Evolutionary conservation across 1,140 invertebrate genomes (phyloP).

Genomic region (Pteromalus puparum): DNA sequence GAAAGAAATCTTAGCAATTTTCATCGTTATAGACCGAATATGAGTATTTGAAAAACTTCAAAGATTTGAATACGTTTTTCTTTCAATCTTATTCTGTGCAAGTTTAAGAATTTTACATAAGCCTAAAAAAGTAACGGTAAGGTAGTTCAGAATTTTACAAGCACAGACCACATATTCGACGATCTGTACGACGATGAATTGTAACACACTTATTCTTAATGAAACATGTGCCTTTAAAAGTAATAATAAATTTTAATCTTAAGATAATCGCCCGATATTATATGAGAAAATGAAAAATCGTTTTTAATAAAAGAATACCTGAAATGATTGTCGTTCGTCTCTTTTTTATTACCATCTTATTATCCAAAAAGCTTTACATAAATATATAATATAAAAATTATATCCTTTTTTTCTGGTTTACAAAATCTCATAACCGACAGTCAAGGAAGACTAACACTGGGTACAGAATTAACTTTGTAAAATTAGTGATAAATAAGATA

Average conservation of each 20-base stretch:
- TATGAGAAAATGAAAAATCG: constrained; percentile 70
- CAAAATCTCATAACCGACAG: constrained; percentile 29
- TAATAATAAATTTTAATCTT: constrained; percentile 73
- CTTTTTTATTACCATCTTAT: constrained; percentile 33
- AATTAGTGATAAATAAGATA: constrained; percentile 49
- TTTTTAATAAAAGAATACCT: constrained; percentile 70
- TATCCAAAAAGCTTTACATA: constrained; percentile 44
- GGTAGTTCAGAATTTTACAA: constrained; percentile 37
- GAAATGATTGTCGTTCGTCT: constrained; percentile 38
- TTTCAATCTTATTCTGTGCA: constrained; percentile 38
- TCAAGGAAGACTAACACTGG: constrained; percentile 44
- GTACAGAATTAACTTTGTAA: constrained; percentile 42
- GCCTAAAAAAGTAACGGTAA: constrained; percentile 29
- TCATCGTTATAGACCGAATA: constrained; percentile 32
- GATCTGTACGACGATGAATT: constrained; percentile 43
- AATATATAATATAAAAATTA: constrained; percentile 54
- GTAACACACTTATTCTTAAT: constrained; percentile 59
- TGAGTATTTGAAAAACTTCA: constrained; percentile 31
- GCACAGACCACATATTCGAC: constrained; percentile 43
- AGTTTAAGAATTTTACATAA: constrained; percentile 41
- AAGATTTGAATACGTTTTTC: constrained; percentile 17
- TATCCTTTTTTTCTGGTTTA: constrained; percentile 39
- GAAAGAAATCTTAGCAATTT: constrained; percentile 44
- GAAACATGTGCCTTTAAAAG: constrained; percentile 74
- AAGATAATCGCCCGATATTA: constrained; percentile 71